Conservation (phyloP, 2,797 vertebrate species). For the Ptychadena robeensis region DNA sequence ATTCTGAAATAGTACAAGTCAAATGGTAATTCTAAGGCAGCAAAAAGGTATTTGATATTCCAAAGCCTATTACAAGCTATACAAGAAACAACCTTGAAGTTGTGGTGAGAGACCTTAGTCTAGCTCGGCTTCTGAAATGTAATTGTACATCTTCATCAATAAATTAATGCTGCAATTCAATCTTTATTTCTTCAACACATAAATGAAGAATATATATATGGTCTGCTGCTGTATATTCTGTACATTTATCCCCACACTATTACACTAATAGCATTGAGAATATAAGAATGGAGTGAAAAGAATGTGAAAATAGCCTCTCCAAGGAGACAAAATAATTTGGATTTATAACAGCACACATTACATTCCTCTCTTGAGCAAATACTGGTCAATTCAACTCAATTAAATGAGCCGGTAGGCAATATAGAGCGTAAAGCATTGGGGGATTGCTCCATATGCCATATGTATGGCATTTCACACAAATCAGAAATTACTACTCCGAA, state of each 20-base stretch:
- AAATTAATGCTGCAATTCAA: constrained; percentile 36
- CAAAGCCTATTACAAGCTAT: not conserved
- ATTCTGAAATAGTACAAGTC: not conserved
- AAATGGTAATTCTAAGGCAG: not conserved
- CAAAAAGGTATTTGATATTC: not conserved
- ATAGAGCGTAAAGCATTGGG: constrained; percentile 45
- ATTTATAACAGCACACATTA: constrained; percentile 20
- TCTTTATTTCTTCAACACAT: constrained; percentile 41
- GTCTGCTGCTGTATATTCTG: constrained; percentile 15
- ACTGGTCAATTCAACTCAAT: not conserved
- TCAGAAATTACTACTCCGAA: constrained; percentile 4
- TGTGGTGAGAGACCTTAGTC: constrained; percentile 10
- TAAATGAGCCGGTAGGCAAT: constrained; percentile 37
- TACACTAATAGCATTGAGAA: constrained; percentile 36
- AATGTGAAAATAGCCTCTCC: constrained; percentile 42
- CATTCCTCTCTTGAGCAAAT: constrained; percentile 47
- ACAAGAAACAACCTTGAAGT: constrained; percentile 2
- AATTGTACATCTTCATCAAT: constrained; percentile 43
- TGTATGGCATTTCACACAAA: constrained; percentile 3
- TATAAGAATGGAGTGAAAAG: constrained; percentile 33
- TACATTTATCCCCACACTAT: constrained; percentile 36
- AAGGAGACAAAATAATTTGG: constrained; percentile 38
- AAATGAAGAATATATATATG: constrained; percentile 50
- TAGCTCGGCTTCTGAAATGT: constrained; percentile 14
- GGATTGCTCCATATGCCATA: constrained; percentile 40